Evolutionary conservation across 1,140 invertebrate genomes (phyloP), one percentile per base, ranked within the genome.

Genomic region (Limonius californicus): DNA sequence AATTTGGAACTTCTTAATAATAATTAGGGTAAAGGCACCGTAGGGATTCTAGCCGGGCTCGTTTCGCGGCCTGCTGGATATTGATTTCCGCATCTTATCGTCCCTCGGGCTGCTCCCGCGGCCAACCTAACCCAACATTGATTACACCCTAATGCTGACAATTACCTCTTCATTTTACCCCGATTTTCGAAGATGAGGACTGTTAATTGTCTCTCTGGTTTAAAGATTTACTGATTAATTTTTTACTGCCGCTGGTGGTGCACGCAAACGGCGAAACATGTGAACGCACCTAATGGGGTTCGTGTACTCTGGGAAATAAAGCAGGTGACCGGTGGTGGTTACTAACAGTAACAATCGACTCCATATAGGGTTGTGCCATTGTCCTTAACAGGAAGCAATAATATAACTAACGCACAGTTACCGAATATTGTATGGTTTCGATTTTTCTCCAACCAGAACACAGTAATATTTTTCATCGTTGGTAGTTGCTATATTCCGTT

Each of bases 71-170:
- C 45, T 50, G 45, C 45, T 21, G 20, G 45, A 50, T 50, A 50
- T 50, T 50, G 45, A 50, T 50, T 50, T 50, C 45, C 45, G 45
- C 45, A 50, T 50, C 45, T 50, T 50, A 50, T 50, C 45, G 45
- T 50, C 45, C 45, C 45, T 50, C 45, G 45, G 45, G 45, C 45
- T 50, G 45, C 45, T 50, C 45, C 45, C 45, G 45, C 45, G 45
- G 45, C 45, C 45, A 50, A 50, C 45, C 45, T 50, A 50, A 19
- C 45, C 45, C 45, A 50, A 50, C 45, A 50, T 50, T 50, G 45
- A 50, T 50, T 50, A 19, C 35, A 27, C 35, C n/a, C 35, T 39
- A 39, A 39, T 39, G n/a, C 35, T 14, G n/a, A 39, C 35, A 39
- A 39, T 39, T 39, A 39, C 35, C 35, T 39, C n/a, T 39, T 39